Evolutionary conservation across 2,888 invertebrate species (phyloP), one percentile per base, ranked within the genome.

Genomic region (Luperina testacea): DNA sequence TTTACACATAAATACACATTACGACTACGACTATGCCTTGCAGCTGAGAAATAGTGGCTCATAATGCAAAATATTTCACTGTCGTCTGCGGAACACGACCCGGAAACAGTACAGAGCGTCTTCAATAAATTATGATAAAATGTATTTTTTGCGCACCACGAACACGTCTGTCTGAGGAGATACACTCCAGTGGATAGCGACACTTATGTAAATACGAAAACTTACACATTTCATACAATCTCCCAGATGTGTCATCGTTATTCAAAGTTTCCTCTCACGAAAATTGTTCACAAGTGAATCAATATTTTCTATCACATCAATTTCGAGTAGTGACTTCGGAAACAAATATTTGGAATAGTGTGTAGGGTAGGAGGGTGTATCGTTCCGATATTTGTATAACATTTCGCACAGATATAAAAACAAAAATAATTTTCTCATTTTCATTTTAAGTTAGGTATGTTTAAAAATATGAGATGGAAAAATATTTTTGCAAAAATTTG

Each of bases 151-250:
- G 77, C 69, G 69, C 76, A 64, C 70, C 72, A 76, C 75, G 72
- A 71, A 78, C 77, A 77, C 73, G 67, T 75, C 48, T 65, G 75
- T 64, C 83, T 69, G 64, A 20, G 59, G 51, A 72, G 64, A 76
- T 78, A 85, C 77, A 80, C 81, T 89, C 72, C 72, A 83, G 76
- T 86, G 76, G 82, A 82, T 84, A 80, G 77, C 63, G 59, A 74
- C 88, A 86, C 88, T 88, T 88, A 87, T 87, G 80, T 83, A 85
- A 85, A 88, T 87, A 85, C 69, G 59, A 77, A 83, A 77, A 87
- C 78, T 80, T 74, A 83, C 77, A 83, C 82, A 89, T 89, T 85
- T 87, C 82, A 83, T 82, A 76, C 78, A 87, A 88, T 81, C 82
- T 77, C 67, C 59, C 78, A 78, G 72, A 84, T 84, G 79, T 83